Evolutionary conservation across 2,888 invertebrate genomes (phyloP).

Genomic region (Nematopogon swammerdamellus): DNA sequence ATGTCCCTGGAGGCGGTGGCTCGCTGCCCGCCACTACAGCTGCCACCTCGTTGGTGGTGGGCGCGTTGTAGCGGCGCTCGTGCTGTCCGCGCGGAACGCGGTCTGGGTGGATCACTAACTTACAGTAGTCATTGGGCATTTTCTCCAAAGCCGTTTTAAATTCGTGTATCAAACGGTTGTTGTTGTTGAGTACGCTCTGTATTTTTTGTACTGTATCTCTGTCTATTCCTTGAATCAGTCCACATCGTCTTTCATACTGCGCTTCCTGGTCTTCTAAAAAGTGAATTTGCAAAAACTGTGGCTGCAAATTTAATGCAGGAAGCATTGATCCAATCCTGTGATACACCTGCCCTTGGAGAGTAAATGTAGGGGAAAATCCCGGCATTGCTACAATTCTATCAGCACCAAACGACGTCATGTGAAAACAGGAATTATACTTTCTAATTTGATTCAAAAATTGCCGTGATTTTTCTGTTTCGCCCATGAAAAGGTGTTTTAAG

Average conservation of each 20-base stretch:
- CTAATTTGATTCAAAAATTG: not conserved
- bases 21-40: conserved; percentile 16
- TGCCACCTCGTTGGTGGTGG: conserved; percentile 16
- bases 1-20: conserved; percentile 15
- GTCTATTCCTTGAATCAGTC: conserved; percentile 14
- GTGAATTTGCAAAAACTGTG: conserved; percentile 19
- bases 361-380: conserved; percentile 16
- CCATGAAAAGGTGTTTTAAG: not conserved
- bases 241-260: conserved; percentile 14
- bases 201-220: conserved; percentile 16
- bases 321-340: conserved; percentile 16
- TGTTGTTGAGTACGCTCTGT: conserved; percentile 15
- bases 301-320: conserved; percentile 9
- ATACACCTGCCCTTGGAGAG: conserved; percentile 19
- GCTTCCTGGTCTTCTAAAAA: conserved; percentile 17
- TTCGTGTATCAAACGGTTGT: conserved; percentile 15
- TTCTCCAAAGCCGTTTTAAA: conserved; percentile 19
- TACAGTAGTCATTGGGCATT: conserved; percentile 15
- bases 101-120: conserved; percentile 18
- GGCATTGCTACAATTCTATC: conserved; percentile 12
- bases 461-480: not conserved
- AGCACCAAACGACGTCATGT: conserved; percentile 13
- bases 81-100: conserved; percentile 18
- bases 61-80: conserved; percentile 17
- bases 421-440: conserved; percentile 14